Evolutionary conservation across 2,888 invertebrate species (phyloP).

Genomic region (Agrochola macilenta): DNA sequence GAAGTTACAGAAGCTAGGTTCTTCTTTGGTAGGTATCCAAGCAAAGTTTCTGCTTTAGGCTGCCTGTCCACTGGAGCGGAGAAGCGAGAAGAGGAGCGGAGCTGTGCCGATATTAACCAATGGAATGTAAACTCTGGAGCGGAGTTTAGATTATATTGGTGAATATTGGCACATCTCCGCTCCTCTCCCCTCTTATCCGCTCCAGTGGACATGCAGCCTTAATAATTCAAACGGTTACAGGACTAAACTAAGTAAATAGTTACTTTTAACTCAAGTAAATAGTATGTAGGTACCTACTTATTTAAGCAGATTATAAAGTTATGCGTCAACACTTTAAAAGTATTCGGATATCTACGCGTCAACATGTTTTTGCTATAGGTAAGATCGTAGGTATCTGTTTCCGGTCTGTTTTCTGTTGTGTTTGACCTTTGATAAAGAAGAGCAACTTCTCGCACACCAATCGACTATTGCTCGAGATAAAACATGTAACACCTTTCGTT

Average conservation of each 20-base stretch:
- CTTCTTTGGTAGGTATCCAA: not conserved
- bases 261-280: not conserved
- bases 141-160: too few relatives aligned
- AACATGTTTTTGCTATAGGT: conserved; percentile 15
- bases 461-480: not conserved
- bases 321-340: conserved; percentile 10
- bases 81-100: too few relatives aligned
- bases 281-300: not conserved
- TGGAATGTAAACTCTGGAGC: too few relatives aligned
- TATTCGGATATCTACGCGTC: conserved; percentile 17
- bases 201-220: too few relatives aligned
- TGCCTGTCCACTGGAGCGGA: too few relatives aligned
- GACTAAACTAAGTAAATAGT: not conserved
- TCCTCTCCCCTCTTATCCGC: too few relatives aligned
- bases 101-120: too few relatives aligned
- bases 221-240: not conserved
- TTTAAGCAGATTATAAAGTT: not conserved
- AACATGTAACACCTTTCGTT: not conserved
- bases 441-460: not conserved
- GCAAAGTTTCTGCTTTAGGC: not conserved
- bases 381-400: conserved; percentile 2
- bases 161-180: too few relatives aligned
- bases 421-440: not conserved
- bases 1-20: not conserved
- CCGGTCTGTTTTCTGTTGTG: not conserved